Conservation (phyloP, 2,797 vertebrate species). For the Denticeps clupeoides region DNA sequence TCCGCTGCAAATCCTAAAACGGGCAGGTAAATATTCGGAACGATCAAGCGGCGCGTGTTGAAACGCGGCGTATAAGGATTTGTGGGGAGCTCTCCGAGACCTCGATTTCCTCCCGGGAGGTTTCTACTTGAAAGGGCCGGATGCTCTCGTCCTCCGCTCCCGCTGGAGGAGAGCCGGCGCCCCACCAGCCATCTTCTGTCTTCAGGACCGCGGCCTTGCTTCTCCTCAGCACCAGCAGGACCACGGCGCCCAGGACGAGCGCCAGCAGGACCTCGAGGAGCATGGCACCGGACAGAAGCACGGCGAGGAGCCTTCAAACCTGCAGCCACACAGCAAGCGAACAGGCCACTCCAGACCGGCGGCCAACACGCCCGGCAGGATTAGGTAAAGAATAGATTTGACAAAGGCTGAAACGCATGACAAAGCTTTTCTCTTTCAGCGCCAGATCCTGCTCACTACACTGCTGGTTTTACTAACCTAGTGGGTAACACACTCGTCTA, state of each 20-base stretch:
- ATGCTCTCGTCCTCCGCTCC: conserved; percentile 51
- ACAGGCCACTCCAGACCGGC: too few relatives aligned
- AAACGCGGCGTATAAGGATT: too few relatives aligned
- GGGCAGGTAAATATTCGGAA: background rate
- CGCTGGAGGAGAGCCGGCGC: conserved; percentile 36
- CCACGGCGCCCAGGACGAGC: conserved; percentile 50
- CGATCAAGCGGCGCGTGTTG: background rate
- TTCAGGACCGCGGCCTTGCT: conserved; percentile 50
- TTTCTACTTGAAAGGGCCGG: conserved; percentile 58
- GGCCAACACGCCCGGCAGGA: conserved; percentile 20
- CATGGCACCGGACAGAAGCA: conserved; percentile 35
- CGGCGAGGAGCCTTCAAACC: too few relatives aligned
- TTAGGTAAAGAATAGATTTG: conserved; percentile 25
- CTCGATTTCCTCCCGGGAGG: conserved; percentile 64
- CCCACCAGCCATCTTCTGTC: conserved; percentile 76
- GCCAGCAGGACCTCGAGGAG: conserved; percentile 43
- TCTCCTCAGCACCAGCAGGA: conserved; percentile 53
- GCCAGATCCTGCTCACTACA: background rate
- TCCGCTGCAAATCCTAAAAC: conserved; percentile 63
- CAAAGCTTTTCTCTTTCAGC: conserved; percentile 28
- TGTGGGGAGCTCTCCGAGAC: too few relatives aligned
- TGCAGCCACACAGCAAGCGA: too few relatives aligned
- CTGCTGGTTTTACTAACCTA: too few relatives aligned
- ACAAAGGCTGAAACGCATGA: conserved; percentile 20
- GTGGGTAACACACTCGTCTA: too few relatives aligned